Percentiles rank a stretch among this genome's conserved stretches.
Evolutionary conservation across 23 tunicate genomes (phyloP).

Genomic region (Styela clava): DNA sequence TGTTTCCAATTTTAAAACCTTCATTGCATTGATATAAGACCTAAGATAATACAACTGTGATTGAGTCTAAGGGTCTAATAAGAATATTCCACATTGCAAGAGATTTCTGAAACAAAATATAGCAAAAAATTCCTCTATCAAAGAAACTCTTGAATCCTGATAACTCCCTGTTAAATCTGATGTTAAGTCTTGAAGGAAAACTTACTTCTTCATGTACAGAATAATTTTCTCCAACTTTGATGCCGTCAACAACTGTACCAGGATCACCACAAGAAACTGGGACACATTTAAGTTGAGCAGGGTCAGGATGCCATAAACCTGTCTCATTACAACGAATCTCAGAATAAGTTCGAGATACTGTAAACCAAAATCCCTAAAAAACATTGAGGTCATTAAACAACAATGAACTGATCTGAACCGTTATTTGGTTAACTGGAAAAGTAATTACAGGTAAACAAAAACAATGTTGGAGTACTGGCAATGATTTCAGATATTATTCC

Average conservation of each 20-base stretch:
- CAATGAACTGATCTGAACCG: background rate
- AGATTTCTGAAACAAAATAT: background rate
- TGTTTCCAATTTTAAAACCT: constrained; percentile 34
- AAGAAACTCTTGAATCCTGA: background rate
- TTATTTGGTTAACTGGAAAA: background rate
- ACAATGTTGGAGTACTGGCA: no score
- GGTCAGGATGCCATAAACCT: constrained; percentile 60
- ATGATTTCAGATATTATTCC: no score
- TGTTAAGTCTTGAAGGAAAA: background rate
- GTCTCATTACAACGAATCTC: constrained; percentile 47
- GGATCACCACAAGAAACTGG: constrained; percentile 52
- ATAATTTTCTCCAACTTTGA: constrained; percentile 25
- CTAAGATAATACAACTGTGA: constrained; percentile 26
- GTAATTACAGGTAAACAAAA: background rate
- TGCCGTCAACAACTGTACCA: constrained; percentile 32
- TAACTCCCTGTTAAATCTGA: no score
- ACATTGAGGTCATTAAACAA: background rate
- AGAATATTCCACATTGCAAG: background rate
- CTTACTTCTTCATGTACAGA: constrained; percentile 43
- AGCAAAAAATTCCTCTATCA: background rate
- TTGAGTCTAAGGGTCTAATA: no score
- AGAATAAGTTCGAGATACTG: constrained; percentile 23
- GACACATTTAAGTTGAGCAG: constrained; percentile 15
- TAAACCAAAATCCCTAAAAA: constrained; percentile 77
- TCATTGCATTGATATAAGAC: constrained; percentile 44